These are phyloP conservation scores for Eurytemora carolleeae DNA, from an alignment of 1,140 invertebrate genomes.

Conservation along the genomic window DNA sequence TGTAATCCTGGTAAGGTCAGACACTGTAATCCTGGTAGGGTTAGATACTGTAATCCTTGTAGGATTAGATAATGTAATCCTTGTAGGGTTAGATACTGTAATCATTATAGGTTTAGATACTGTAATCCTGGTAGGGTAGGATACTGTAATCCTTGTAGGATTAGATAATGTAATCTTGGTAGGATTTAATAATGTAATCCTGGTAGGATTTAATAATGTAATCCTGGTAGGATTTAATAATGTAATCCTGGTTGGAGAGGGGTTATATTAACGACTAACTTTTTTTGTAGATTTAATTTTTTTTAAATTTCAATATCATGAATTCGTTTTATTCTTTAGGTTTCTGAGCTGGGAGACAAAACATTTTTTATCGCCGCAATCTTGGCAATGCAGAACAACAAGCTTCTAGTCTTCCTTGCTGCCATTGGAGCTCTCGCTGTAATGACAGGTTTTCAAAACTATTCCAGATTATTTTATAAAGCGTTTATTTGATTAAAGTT, in stretches of 20 bases:
- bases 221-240: background rate
- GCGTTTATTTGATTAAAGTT: too few species aligned
- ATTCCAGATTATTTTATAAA: too few species aligned
- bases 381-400: conserved; percentile 93
- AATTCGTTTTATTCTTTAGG: background rate
- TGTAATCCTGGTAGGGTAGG: too few species aligned
- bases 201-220: background rate
- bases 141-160: too few species aligned
- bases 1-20: too few species aligned
- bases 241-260: background rate
- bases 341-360: conserved; percentile 95
- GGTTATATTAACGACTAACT: background rate
- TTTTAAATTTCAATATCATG: background rate
- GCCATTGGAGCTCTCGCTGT: conserved; percentile 73
- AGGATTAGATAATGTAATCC: too few species aligned
- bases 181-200: background rate
- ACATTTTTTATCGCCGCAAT: conserved; percentile 99
- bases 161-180: background rate
- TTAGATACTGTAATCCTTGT: too few species aligned
- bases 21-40: too few species aligned
- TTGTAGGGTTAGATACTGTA: too few species aligned
- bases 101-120: too few species aligned
- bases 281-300: background rate
- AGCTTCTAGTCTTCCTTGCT: conserved; percentile 73
- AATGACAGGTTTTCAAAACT: conserved; percentile 63